Conservation (phyloP, 2,113 vertebrate genomes). For the Nerophis lumbriciformis region DNA sequence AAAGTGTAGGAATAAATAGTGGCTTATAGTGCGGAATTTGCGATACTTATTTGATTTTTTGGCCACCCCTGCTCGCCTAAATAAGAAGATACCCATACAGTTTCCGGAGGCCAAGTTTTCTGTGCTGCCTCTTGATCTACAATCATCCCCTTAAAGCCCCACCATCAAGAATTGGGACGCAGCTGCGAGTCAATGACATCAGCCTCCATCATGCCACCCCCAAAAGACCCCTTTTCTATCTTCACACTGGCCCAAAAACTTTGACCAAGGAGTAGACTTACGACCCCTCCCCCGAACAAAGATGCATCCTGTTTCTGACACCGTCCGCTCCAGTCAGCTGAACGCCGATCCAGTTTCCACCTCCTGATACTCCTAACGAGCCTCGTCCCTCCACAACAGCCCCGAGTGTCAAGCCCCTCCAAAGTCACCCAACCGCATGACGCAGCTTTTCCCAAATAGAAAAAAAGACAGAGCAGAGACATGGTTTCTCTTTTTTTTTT, state of each 20-base stretch:
- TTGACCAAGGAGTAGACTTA: conserved; percentile 17
- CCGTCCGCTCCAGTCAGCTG: conserved; percentile 57
- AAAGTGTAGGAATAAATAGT: too few species aligned
- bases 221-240: not conserved
- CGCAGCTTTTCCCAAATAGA: conserved; percentile 21
- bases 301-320: conserved; percentile 58
- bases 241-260: not conserved
- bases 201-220: conserved; percentile 21
- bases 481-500: conserved; percentile 5
- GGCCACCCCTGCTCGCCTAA: too few species aligned
- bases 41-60: too few species aligned
- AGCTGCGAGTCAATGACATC: conserved; percentile 41
- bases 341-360: conserved; percentile 66
- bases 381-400: conserved; percentile 50
- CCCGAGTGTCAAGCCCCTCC: conserved; percentile 61
- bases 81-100: not conserved
- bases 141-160: conserved; percentile 23
- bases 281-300: conserved; percentile 15
- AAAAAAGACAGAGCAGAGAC: conserved; percentile 6
- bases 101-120: conserved; percentile 3
- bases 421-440: conserved; percentile 63
- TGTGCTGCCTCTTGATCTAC: conserved; percentile 12
- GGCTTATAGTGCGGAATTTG: too few species aligned
- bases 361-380: conserved; percentile 71
- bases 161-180: conserved; percentile 38